phyloP scores from a whole-genome alignment of 1,140 invertebrate genomes.

The Drosophila parabipectinata region DNA sequence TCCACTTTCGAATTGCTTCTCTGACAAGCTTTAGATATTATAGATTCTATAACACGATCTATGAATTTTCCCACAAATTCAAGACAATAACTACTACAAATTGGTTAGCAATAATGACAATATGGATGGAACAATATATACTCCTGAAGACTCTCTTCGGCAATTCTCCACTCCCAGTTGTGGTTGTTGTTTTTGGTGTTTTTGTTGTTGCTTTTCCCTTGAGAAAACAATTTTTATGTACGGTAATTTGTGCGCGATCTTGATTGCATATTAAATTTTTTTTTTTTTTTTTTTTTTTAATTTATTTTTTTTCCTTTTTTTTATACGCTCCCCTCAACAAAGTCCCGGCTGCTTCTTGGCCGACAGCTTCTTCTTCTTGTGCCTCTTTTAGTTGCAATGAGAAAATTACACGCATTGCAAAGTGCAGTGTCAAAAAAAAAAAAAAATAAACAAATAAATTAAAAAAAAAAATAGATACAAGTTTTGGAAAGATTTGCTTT shows the following conservation, averaged over 20 bases:
- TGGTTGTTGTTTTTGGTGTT: slow-evolving; percentile 47
- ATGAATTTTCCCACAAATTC: slow-evolving; percentile 18
- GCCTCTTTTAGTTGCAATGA: slow-evolving; percentile 60
- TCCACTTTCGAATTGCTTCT: slow-evolving; percentile 30
- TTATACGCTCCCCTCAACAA: slow-evolving; percentile 5
- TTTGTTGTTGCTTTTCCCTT: slow-evolving; percentile 70
- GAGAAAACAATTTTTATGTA: slow-evolving; percentile 80
- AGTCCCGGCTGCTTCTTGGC: background rate
- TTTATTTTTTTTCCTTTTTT: background rate
- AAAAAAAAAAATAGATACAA: background rate
- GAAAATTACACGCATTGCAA: slow-evolving; percentile 79
- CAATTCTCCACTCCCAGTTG: slow-evolving; percentile 33
- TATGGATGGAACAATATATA: slow-evolving; percentile 26
- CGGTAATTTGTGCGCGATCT: slow-evolving; percentile 82
- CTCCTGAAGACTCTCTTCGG: slow-evolving; percentile 4
- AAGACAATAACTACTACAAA: slow-evolving; percentile 28
- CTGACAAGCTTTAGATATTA: slow-evolving; percentile 10
- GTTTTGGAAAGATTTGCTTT: too few species aligned
- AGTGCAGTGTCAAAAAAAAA: slow-evolving; percentile 15
- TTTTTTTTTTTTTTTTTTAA: slow-evolving; percentile 13
- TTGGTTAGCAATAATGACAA: slow-evolving; percentile 26
- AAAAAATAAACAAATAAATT: background rate
- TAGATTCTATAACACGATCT: background rate
- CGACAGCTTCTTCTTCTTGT: background rate
- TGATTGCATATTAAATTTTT: slow-evolving; percentile 82